These are phyloP conservation scores for Clanis bilineata DNA, from an alignment of 2,888 invertebrate species.

Conservation along the genomic window DNA sequence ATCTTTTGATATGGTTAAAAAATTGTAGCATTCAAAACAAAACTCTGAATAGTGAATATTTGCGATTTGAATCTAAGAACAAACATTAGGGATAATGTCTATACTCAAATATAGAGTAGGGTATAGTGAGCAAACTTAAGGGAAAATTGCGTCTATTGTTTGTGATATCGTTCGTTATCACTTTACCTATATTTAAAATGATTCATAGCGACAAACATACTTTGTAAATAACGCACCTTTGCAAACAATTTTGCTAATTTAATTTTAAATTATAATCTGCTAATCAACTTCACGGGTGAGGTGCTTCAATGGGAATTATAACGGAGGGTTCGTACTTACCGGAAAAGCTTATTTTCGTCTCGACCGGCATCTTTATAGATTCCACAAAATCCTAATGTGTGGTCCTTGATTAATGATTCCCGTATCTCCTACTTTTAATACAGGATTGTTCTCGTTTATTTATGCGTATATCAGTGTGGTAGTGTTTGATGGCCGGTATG, in stretches of 20 bases:
- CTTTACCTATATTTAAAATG: constrained; percentile 1
- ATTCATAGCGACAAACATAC: not conserved
- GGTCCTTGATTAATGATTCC: not conserved
- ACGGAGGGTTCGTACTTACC: constrained; percentile 55
- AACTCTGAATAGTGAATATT: too few species aligned
- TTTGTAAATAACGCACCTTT: not conserved
- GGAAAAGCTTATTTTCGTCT: constrained; percentile 78
- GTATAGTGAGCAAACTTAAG: not conserved
- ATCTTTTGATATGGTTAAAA: not conserved
- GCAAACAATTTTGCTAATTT: not conserved
- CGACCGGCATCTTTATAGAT: constrained; percentile 66
- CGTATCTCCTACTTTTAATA: not conserved
- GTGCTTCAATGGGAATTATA: not conserved
- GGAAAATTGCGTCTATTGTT: not conserved
- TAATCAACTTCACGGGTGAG: not conserved
- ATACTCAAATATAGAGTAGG: not conserved
- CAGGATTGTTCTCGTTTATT: not conserved
- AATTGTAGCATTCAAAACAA: not conserved
- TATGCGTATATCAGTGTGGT: constrained; percentile 25
- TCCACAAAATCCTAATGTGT: constrained; percentile 11
- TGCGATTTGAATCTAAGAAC: too few species aligned
- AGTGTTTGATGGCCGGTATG: constrained; percentile 50
- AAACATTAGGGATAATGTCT: too few species aligned
- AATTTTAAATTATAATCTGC: not conserved
- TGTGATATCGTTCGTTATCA: not conserved